A percentile compares a stretch with the other conserved stretches of the same genome.
Conservation (phyloP, 2,888 invertebrate species). For the Emmelina monodactyla region DNA sequence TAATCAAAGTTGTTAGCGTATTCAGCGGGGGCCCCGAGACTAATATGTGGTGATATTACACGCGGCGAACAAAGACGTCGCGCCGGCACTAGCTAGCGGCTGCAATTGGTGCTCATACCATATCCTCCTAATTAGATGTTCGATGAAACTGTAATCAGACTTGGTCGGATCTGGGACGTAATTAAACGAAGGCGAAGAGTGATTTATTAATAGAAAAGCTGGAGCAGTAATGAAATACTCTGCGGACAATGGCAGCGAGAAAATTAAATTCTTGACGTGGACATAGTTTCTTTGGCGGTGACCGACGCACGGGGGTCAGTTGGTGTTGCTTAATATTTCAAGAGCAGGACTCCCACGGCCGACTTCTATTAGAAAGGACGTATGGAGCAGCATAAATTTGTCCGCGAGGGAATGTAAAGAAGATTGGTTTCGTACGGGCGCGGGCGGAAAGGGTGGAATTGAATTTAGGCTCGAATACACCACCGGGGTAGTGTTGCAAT, state of each 20-base stretch:
- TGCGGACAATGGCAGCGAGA: conserved; percentile 60
- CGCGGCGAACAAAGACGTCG: conserved; percentile 49
- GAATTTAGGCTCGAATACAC: conserved; percentile 57
- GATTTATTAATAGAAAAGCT: conserved; percentile 68
- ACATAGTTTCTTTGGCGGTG: conserved; percentile 40
- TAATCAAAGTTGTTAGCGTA: conserved; percentile 47
- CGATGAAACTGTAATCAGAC: conserved; percentile 67
- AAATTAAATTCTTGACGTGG: conserved; percentile 61
- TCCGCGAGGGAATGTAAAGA: conserved; percentile 62
- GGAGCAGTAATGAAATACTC: conserved; percentile 64
- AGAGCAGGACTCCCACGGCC: conserved; percentile 17
- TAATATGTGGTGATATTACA: conserved; percentile 28
- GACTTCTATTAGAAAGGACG: conserved; percentile 42
- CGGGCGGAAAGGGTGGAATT: conserved; percentile 55
- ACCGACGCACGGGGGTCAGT: too few relatives aligned
- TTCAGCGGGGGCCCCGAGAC: conserved; percentile 28
- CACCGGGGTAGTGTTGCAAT: conserved; percentile 46
- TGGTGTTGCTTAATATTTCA: conserved; percentile 52
- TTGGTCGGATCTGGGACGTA: conserved; percentile 60
- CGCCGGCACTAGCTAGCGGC: conserved; percentile 29
- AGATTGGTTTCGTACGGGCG: conserved; percentile 58
- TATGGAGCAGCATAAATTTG: conserved; percentile 61
- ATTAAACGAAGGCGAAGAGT: conserved; percentile 65
- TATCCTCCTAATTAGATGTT: conserved; percentile 66
- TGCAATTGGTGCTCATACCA: too few relatives aligned